A percentile compares a stretch with the other conserved stretches of the same genome.
phyloP scores from a whole-genome alignment of 2,113 vertebrate genomes.

The Ancistrus triradiatus region DNA sequence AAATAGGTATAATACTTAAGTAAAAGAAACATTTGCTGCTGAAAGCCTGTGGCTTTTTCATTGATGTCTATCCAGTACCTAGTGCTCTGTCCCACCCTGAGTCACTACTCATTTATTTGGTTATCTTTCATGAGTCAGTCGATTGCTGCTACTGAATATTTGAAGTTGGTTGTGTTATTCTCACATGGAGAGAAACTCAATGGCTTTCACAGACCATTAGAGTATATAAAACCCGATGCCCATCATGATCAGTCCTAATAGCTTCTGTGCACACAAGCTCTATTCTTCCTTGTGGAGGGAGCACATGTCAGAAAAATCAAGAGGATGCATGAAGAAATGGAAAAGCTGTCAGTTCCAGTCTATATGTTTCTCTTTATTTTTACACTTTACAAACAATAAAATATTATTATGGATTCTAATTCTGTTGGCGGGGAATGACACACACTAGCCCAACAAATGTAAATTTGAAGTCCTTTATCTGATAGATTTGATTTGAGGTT shows the following conservation, averaged over 20 bases:
- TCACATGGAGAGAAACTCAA: not conserved
- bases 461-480: no score
- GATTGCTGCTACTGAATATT: not conserved
- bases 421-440: no score
- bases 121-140: not conserved
- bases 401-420: no score
- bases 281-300: not conserved
- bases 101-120: constrained; percentile 15
- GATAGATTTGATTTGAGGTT: no score
- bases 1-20: not conserved
- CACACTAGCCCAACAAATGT: no score
- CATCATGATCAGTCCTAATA: not conserved
- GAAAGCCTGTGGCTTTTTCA: not conserved
- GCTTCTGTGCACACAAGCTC: not conserved
- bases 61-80: not conserved
- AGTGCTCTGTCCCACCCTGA: not conserved
- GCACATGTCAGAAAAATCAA: not conserved
- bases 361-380: no score
- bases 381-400: no score
- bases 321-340: no score
- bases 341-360: no score
- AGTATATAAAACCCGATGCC: not conserved
- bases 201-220: not conserved
- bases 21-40: not conserved
- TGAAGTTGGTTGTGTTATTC: not conserved